Evolutionary conservation across 2,797 vertebrate species (phyloP), one percentile per base, ranked within the genome.

Genomic region (Leuciscus waleckii): DNA sequence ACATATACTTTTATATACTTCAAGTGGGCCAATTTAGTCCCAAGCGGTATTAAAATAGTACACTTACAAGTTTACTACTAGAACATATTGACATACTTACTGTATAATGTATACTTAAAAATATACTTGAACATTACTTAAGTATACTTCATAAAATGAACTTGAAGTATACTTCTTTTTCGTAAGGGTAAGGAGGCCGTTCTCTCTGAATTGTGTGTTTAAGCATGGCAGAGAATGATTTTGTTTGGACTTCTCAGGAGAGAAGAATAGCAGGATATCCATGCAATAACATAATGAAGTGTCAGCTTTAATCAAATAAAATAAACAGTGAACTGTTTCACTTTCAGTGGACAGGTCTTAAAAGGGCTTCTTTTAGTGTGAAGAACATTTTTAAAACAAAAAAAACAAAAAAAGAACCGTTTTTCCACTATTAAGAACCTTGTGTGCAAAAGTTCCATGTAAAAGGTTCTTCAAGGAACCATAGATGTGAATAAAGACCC

Each of bases 251-350:
- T 65, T 65, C n/a, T n/a, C n/a, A 63, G 51, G 35, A 77, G 23
- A 77, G 51, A 77, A 41, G 9, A 77, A 77, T 58, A 37, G 51
- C 2, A 77, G 19, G 75, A 63, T 63, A 43, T 79, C 35, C n/a
- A 41, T 63, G n/a, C 7, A 54, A 23, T 54, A 54, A 54, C 49
- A 35, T 26, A 63, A 23, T 35, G 70, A 73, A 26, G 26, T 32
- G 43, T 29, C 17, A 4, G 41, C 35, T 41, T 23, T 19, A 35
- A 35, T 29, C 51, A 51, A 74, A 32, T 32, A 43, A 63, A 63
- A 63, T 63, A 61, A 41, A 41, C 10, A 41, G 9, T 41, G 41
- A 41, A 41, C 2, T 3, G 10, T 41, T 41, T 41, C 39, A 41
- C 39, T 41, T 61, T 26, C 10, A 61, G 11, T 61, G 4, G 14